Conservation (phyloP, 2,797 vertebrate genomes). For the Odontamblyopus lacepedii region DNA sequence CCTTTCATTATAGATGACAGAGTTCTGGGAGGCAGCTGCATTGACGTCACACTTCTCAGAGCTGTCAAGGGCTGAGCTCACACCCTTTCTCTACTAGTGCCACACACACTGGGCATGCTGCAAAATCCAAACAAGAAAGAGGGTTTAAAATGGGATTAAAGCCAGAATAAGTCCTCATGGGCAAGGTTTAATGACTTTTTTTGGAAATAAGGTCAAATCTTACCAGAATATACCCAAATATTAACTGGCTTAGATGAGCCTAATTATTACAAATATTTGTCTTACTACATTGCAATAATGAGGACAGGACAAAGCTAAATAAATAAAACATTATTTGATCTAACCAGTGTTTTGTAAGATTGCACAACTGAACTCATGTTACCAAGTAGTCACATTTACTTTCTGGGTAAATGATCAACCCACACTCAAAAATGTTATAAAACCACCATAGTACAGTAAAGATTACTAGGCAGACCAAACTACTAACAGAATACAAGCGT, state of each 20-base stretch:
- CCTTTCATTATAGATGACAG: conserved; percentile 74
- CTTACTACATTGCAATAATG: too few relatives aligned
- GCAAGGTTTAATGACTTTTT: conserved; percentile 49
- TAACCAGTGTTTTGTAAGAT: background rate
- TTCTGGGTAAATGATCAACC: background rate
- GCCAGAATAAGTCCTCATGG: conserved; percentile 39
- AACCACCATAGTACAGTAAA: background rate
- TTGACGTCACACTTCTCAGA: conserved; percentile 70
- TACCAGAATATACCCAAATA: background rate
- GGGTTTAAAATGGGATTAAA: conserved; percentile 46
- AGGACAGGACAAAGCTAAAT: background rate
- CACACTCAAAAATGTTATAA: background rate
- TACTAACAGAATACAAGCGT: conserved; percentile 8
- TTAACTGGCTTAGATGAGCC: background rate
- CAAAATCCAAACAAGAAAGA: conserved; percentile 56
- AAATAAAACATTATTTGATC: background rate
- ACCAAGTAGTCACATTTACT: background rate
- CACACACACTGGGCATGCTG: conserved; percentile 39
- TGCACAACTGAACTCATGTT: background rate
- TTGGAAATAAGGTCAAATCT: background rate
- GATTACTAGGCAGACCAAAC: background rate
- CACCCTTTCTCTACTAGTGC: conserved; percentile 20
- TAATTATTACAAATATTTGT: too few relatives aligned
- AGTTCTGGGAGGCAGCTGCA: conserved; percentile 75
- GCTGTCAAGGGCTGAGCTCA: conserved; percentile 43